phyloP scores from a whole-genome alignment of 2,113 vertebrate genomes.

The Pseudopipra pipra region DNA sequence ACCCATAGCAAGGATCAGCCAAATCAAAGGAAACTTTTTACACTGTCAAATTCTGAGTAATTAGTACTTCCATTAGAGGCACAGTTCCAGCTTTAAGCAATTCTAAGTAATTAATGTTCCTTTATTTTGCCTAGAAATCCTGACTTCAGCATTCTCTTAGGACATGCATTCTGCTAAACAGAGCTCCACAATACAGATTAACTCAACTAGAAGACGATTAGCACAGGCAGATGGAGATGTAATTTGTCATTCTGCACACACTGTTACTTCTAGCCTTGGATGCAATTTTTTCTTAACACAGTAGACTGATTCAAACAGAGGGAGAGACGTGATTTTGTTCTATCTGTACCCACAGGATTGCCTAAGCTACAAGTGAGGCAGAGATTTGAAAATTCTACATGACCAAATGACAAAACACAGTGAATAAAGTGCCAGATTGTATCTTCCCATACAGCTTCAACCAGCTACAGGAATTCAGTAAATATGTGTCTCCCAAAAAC shows the following conservation, averaged over 20 bases:
- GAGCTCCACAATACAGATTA: constrained; percentile 7
- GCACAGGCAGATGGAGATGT: constrained; percentile 2
- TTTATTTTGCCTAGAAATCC: constrained; percentile 42
- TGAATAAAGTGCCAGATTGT: not conserved
- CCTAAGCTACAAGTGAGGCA: fast-evolving
- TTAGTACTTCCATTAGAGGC: constrained; percentile 35
- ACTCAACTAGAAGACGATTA: constrained; percentile 18
- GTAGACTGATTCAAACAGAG: not conserved
- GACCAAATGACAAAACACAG: not conserved
- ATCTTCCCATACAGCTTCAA: not conserved
- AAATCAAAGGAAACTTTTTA: constrained; percentile 8
- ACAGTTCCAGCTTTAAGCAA: constrained; percentile 35
- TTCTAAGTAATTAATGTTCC: constrained; percentile 45
- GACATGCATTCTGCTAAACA: not conserved
- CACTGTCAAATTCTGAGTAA: constrained; percentile 7
- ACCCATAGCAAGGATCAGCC: not conserved
- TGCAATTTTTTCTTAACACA: not conserved
- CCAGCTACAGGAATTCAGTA: not conserved
- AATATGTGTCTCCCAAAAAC: not conserved
- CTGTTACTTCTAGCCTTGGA: not conserved
- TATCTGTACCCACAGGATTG: not conserved
- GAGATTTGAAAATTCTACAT: not conserved
- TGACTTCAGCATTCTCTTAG: constrained; percentile 58
- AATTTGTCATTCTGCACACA: not conserved
- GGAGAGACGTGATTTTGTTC: not conserved